Base-by-base conservation (phyloP, 2,113 vertebrate species). In the Dryoscopus gambensis region DNA sequence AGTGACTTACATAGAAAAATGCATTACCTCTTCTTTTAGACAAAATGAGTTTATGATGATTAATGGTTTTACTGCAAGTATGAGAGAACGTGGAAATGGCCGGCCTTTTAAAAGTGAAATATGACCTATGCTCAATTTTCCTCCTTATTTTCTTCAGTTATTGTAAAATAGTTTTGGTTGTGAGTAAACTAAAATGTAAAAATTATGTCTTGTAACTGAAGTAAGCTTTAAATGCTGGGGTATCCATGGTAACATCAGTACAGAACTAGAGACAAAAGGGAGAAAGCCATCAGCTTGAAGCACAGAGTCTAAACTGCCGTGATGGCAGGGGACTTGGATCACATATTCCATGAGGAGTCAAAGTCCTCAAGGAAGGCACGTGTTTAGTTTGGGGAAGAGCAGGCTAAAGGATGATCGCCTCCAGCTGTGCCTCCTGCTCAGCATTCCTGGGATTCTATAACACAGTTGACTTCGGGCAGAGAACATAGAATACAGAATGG, bases 31-130 rank as follows among this genome's bases (percentile, higher is more conserved):
- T 93, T 64, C 93, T 97, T 96, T 97, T 93, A 95, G 95, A 91
- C 94, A 93, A 97, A 97, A 97, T 94, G 78, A 91, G 78, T 93
- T 97, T 97, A 91, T 74, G 59, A 80, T 96, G 95, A 97, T 97
- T 92, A 94, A 97, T 96, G 65, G 67, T 77, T 96, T 97, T 90
- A 79, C 74, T 89, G 83, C 68, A 64, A 82, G n/a, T 77, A 89
- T 50, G 86, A 94, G 74, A 86, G 53, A 84, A 91, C 31, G 4
- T 95, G 92, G 55, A 86, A 93, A 76, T 25, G 27, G 46, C 27
- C 2, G 2, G 65, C 33, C 40, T 82, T 87, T 94, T 64, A 24
- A 37, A 94, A 94, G 40, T 64, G 60, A 92, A 86, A 92, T 76
- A 47, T 53, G 71, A 37, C 40, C 68, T 64, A 5, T 70, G 56